A percentile compares a stretch with the other conserved stretches of the same genome.
These are phyloP conservation scores for Anhinga rufa DNA, from an alignment of 2,113 vertebrate species.

Conservation along the genomic window DNA sequence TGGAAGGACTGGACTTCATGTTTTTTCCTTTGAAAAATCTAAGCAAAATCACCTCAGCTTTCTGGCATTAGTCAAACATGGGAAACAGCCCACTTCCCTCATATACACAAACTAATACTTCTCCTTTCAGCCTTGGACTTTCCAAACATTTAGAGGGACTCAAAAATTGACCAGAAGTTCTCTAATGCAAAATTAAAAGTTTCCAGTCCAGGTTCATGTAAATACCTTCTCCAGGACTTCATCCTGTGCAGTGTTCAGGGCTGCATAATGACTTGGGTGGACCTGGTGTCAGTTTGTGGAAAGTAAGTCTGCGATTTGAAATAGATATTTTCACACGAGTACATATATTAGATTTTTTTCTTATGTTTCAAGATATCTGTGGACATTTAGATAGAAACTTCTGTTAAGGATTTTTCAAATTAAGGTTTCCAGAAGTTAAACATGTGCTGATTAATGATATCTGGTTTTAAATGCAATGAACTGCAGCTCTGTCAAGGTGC, in stretches of 20 bases:
- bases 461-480: background rate
- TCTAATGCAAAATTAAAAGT: background rate
- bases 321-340: background rate
- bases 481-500: background rate
- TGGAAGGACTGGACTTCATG: fast-evolving
- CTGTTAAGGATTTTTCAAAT: background rate
- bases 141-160: background rate
- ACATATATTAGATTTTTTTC: background rate
- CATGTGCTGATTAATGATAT: background rate
- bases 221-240: background rate
- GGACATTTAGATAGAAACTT: background rate
- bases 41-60: background rate
- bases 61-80: background rate
- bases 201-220: background rate
- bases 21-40: background rate
- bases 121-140: background rate
- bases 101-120: background rate
- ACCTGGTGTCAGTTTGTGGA: background rate
- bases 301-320: background rate
- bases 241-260: background rate
- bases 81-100: background rate
- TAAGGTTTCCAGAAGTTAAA: background rate
- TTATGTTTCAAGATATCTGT: background rate
- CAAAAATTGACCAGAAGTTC: background rate
- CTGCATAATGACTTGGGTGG: background rate